Conservation (phyloP, 2,797 vertebrate species). For the Poeciliopsis presidionis region DNA sequence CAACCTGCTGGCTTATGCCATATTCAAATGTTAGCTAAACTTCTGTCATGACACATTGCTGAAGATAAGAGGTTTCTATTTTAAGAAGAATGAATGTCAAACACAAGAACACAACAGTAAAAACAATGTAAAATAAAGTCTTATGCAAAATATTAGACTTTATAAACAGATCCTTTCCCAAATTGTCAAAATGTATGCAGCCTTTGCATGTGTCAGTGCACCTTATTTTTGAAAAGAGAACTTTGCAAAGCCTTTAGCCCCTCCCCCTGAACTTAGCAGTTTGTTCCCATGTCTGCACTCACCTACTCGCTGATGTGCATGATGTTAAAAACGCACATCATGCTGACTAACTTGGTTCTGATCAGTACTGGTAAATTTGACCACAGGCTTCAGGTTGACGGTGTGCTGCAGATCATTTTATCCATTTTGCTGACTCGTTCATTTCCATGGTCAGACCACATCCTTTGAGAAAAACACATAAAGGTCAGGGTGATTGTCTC, state of each 20-base stretch:
- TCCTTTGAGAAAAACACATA: conserved; percentile 45
- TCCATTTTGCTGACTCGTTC: conserved; percentile 33
- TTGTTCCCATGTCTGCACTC: background rate
- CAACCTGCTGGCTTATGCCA: background rate
- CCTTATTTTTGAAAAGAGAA: background rate
- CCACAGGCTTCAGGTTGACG: background rate
- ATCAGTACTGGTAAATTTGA: conserved; percentile 23
- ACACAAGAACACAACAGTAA: background rate
- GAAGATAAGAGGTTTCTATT: background rate
- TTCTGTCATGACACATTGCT: no score
- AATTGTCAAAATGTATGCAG: background rate
- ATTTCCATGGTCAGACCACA: conserved; percentile 58
- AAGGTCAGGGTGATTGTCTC: conserved; percentile 24
- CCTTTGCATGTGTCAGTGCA: background rate
- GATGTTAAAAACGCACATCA: no score
- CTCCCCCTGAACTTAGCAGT: background rate
- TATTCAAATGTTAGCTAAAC: background rate
- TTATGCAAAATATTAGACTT: background rate
- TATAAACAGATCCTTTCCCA: background rate
- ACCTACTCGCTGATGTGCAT: background rate
- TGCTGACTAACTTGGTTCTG: background rate
- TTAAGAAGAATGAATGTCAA: background rate
- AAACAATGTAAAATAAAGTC: background rate
- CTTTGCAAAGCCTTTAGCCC: background rate
- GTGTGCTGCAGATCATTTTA: accelerated